Percentiles rank a stretch among this genome's conserved stretches.
Evolutionary conservation across 2,888 invertebrate genomes (phyloP).

Genomic region (Lycocerus yunnanus): DNA sequence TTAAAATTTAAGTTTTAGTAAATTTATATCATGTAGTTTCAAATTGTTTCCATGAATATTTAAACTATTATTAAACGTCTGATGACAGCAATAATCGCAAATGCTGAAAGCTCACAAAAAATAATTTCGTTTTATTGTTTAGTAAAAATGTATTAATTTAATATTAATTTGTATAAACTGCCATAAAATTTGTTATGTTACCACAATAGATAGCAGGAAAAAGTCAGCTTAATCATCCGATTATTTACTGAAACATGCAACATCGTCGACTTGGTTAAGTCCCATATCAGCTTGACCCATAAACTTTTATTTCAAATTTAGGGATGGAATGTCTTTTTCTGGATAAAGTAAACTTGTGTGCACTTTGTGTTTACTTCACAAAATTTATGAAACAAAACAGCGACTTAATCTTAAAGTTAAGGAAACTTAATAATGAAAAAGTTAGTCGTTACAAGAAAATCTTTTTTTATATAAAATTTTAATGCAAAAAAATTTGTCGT

Average conservation of each 20-base stretch:
- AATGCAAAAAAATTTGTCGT: slow-evolving; percentile 35
- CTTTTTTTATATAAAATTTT: slow-evolving; percentile 42
- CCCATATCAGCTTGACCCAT: background rate
- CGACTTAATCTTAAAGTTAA: slow-evolving; percentile 22
- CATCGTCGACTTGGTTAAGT: background rate
- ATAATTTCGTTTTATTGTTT: too few species aligned
- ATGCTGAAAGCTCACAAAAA: too few species aligned
- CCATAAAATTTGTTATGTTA: too few species aligned
- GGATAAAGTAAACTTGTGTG: background rate
- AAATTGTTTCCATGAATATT: too few species aligned
- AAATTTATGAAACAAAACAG: background rate
- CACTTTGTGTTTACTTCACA: background rate
- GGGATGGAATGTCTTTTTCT: background rate
- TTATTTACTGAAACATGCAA: background rate
- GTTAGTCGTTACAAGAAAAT: slow-evolving; percentile 41
- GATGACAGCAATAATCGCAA: too few species aligned
- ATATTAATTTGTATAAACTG: too few species aligned
- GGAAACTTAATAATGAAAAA: slow-evolving; percentile 35
- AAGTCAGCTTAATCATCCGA: background rate
- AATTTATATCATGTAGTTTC: too few species aligned
- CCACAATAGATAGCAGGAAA: too few species aligned
- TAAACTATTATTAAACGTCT: too few species aligned
- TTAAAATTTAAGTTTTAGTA: too few species aligned
- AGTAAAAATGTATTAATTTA: too few species aligned
- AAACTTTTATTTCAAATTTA: background rate